Conservation (phyloP, 2,797 vertebrate species). For the Hipposideros larvatus region DNA sequence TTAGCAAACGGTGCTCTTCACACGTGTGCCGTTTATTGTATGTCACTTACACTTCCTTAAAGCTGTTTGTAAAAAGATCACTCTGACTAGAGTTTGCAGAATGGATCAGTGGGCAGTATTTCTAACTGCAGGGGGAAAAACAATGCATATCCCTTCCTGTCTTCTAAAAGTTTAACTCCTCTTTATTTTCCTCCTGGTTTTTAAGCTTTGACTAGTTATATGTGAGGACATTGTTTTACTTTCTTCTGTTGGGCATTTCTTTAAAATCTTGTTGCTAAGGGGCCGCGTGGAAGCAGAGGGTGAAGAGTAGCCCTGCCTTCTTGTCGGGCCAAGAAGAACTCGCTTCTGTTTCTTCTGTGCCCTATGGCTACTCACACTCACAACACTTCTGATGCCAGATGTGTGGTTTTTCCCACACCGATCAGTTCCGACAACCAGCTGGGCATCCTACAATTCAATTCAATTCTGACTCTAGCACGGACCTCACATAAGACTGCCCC, state of each 20-base stretch:
- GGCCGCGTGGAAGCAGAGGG: background rate
- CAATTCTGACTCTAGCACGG: background rate
- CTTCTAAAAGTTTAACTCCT: background rate
- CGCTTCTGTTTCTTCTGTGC: background rate
- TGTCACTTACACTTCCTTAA: background rate
- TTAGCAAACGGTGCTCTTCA: background rate
- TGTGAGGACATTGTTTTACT: background rate
- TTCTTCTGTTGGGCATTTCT: background rate
- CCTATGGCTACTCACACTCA: background rate
- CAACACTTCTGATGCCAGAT: too few species aligned
- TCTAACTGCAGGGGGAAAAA: background rate
- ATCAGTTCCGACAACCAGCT: too few species aligned
- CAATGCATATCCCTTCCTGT: background rate
- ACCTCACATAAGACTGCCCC: background rate
- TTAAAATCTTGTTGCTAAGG: background rate
- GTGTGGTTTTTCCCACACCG: too few species aligned
- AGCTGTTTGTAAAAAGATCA: background rate
- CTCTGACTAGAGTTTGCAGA: background rate
- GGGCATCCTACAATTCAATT: background rate
- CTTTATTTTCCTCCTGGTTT: background rate
- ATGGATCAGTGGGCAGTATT: background rate
- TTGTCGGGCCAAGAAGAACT: too few species aligned
- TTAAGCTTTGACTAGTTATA: background rate
- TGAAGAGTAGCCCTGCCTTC: background rate
- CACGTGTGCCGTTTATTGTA: background rate